Percentiles rank a stretch among this genome's conserved stretches.
phyloP scores from a whole-genome alignment of 2,797 vertebrate species.

The Siniperca obscura region DNA sequence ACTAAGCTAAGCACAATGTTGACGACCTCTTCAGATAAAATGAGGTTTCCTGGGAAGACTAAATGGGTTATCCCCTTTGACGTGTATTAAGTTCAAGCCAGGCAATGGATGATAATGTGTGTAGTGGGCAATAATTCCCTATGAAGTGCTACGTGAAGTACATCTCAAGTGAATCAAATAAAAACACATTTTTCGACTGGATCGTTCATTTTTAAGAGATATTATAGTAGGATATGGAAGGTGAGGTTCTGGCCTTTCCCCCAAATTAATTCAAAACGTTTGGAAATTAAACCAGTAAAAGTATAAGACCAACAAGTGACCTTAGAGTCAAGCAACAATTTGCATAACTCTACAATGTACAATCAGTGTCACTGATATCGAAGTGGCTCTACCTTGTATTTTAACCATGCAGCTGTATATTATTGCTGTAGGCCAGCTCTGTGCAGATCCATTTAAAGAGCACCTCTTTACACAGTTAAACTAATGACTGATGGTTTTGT shows the following conservation, averaged over 20 bases:
- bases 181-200: not conserved
- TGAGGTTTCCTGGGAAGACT: not conserved
- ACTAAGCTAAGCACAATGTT: not conserved
- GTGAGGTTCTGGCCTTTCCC: not conserved
- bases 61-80: not conserved
- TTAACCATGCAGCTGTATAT: constrained; percentile 22
- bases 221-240: not conserved
- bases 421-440: constrained; percentile 31
- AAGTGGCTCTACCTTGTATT: constrained; percentile 9
- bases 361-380: not conserved
- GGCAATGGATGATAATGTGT: not conserved
- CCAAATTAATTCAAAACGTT: not conserved
- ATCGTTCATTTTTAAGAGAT: constrained; percentile 6
- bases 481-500: constrained; percentile 63
- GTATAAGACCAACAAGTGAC: not conserved
- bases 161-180: not conserved
- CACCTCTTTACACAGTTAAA: constrained; percentile 58
- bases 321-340: not conserved
- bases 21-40: not conserved
- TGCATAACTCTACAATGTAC: not conserved
- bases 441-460: constrained; percentile 60
- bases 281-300: not conserved
- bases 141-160: not conserved
- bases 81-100: not conserved
- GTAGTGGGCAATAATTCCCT: not conserved